Percentiles rank a stretch among this genome's conserved stretches.
Conservation (phyloP, 2,797 vertebrate genomes). For the Apogon talboti region DNA sequence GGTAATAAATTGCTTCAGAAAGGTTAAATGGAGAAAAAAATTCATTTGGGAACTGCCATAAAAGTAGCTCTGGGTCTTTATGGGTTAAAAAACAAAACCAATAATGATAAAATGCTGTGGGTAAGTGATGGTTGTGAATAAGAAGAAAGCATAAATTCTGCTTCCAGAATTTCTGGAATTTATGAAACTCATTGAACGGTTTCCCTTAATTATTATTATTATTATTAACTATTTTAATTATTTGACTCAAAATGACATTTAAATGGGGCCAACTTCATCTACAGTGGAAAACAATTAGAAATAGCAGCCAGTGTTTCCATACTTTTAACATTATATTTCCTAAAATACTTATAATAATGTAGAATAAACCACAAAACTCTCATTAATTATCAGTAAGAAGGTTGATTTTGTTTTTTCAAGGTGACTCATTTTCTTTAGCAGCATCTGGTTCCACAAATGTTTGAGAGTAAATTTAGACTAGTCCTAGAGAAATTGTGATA, state of each 20-base stretch:
- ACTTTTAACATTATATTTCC: not conserved
- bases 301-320: not conserved
- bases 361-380: not conserved
- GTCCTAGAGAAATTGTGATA: not conserved
- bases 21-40: no score
- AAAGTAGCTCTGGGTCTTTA: no score
- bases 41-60: no score
- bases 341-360: not conserved
- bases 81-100: conserved; percentile 33
- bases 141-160: conserved; percentile 60
- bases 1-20: no score
- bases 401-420: not conserved
- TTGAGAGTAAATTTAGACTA: not conserved
- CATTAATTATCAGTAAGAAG: no score
- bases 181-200: conserved; percentile 50
- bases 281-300: conserved; percentile 5
- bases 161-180: conserved; percentile 14
- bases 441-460: not conserved
- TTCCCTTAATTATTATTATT: conserved; percentile 48
- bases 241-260: conserved; percentile 26
- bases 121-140: conserved; percentile 58
- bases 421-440: not conserved
- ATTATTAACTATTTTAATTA: conserved; percentile 49
- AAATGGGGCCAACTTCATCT: conserved; percentile 26
- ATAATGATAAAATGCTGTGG: conserved; percentile 66